Percentiles rank a stretch among this genome's conserved stretches.
Conservation (phyloP, 2,797 vertebrate genomes). For the Myotis pilosus region DNA sequence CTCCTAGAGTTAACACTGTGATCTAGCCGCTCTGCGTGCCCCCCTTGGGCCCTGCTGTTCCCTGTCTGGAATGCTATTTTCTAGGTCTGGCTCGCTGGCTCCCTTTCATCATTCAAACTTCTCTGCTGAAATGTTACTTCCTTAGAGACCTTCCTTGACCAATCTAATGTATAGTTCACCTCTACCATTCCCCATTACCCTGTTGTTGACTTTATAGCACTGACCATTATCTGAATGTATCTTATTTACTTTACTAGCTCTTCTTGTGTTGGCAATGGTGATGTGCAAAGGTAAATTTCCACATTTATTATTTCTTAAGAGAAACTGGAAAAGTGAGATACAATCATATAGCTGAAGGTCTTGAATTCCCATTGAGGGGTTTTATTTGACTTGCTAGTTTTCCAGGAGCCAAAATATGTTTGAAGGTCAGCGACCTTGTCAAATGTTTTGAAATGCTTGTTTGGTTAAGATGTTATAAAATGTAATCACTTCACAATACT, state of each 20-base stretch:
- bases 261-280: conserved; percentile 2
- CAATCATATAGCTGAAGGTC: not conserved
- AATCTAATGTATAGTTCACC: not conserved
- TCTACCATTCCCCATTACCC: not conserved
- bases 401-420: not conserved
- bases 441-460: conserved; percentile 36
- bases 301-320: not conserved
- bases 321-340: conserved; percentile 1
- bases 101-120: not conserved
- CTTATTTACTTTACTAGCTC: not conserved
- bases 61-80: not conserved
- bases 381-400: conserved; percentile 48
- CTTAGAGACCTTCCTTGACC: not conserved
- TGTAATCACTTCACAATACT: not conserved
- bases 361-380: conserved; percentile 4
- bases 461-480: conserved; percentile 55
- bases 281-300: conserved; percentile 9
- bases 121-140: not conserved
- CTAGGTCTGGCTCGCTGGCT: not conserved
- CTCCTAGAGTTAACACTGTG: not conserved
- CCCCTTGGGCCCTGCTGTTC: not conserved
- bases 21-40: not conserved
- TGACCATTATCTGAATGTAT: not conserved
- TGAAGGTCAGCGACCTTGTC: conserved; percentile 31
- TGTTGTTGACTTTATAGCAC: not conserved